Conservation (phyloP, 2,113 vertebrate genomes). For the Clinocottus analis region DNA sequence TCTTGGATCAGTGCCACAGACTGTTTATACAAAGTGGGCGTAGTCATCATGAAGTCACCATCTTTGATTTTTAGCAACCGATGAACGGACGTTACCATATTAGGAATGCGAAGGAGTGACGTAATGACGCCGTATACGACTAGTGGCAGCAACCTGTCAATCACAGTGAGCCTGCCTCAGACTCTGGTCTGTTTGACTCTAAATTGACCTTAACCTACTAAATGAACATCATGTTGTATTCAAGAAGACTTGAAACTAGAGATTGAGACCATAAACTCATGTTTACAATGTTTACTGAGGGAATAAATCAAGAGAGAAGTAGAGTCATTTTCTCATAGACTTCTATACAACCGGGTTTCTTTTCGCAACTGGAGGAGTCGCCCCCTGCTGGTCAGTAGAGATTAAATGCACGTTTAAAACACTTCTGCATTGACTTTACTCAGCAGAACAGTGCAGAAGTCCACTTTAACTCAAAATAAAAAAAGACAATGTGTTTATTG, state of each 20-base stretch:
- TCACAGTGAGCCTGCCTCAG: not conserved
- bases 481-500: not conserved
- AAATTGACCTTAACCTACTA: not conserved
- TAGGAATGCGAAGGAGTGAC: not conserved
- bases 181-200: not conserved
- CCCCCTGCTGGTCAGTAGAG: not conserved
- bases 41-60: too few species aligned
- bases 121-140: not conserved
- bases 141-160: not conserved
- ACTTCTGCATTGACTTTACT: not conserved
- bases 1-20: not conserved
- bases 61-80: too few species aligned
- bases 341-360: not conserved
- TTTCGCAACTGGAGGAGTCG: not conserved
- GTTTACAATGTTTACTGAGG: not conserved
- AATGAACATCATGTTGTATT: not conserved
- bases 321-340: not conserved
- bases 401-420: not conserved
- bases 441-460: not conserved
- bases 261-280: not conserved
- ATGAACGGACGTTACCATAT: not conserved
- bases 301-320: not conserved
- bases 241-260: not conserved
- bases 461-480: not conserved
- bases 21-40: too few species aligned